Base-by-base conservation (phyloP, 92 coral and sea anemone species). In the Pocillopora grandis region DNA sequence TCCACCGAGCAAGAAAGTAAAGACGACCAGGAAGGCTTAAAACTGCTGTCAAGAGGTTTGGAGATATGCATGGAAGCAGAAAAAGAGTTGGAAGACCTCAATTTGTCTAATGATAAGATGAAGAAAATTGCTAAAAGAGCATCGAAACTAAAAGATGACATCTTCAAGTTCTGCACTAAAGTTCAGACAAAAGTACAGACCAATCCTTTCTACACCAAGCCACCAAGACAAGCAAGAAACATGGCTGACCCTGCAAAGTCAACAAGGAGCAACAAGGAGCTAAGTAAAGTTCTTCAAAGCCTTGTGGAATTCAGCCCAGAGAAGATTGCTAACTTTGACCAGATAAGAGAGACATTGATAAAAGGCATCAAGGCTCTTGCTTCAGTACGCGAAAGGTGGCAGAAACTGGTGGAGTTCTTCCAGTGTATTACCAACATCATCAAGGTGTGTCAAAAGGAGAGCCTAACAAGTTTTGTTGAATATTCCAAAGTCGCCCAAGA, bases 321-420 rank as follows among this genome's bases (percentile, higher is more conserved):
- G 69, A 72, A 72, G 79, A 62, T 83, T 65, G 85, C 85, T 5
- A 17, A 83, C 73, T 74, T 83, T 18, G 80, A 83, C 52, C 57
- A 83, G 66, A 83, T 74, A 13, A 73, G 75, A 72, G 73, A 74
- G 11, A 83, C 80, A 21, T 72, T 83, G 31, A 83, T 9, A 12
- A 10, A 15, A 55, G 87, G 87, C 19, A 74, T 73, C 62, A 74
- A 62, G 3, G 87, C 87, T 65, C 66, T 83, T 49, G 87, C 80
- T 19, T 56, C 64, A 1, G 63, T 83, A 9, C 79, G 87, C 17
- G 87, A 72, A 19, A 71, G 75, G 87, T 83, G 87, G 87, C 79
- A 75, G 73, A 83, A 83, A 72, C 72, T 83, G 80, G 87, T 83
- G 64, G 79, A 75, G 73, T 83, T 74, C 72, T 83, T 83, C 80